These are phyloP conservation scores for Pammene aurita DNA, from an alignment of 2,888 invertebrate species.

Conservation along the genomic window DNA sequence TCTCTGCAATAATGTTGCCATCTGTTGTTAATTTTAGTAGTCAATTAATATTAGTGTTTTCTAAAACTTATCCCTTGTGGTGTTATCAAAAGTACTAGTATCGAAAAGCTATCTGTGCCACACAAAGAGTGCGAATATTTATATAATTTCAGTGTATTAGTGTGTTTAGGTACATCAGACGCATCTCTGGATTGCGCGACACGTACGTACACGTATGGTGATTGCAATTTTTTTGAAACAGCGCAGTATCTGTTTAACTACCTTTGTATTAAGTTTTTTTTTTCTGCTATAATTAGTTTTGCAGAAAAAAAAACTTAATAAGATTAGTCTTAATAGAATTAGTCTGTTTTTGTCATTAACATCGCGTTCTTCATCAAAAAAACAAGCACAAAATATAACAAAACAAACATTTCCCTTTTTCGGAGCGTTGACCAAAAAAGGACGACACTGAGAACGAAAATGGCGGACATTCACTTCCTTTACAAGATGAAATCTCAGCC, in stretches of 20 bases:
- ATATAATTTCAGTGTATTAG: too few relatives aligned
- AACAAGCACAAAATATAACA: constrained; percentile 12
- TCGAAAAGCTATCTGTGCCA: not conserved
- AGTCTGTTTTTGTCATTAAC: too few relatives aligned
- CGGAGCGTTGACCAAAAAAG: constrained; percentile 11
- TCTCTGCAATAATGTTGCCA: constrained; percentile 19
- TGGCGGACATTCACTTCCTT: constrained; percentile 29
- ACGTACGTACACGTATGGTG: too few relatives aligned
- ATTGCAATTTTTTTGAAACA: too few relatives aligned
- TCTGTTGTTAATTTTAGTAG: constrained; percentile 23
- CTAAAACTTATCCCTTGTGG: constrained; percentile 23
- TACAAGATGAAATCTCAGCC: constrained; percentile 29
- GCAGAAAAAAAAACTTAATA: too few relatives aligned
- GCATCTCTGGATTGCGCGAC: too few relatives aligned
- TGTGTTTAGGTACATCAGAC: too few relatives aligned
- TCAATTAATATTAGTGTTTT: constrained; percentile 25
- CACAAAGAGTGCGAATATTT: not conserved
- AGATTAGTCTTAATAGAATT: too few relatives aligned
- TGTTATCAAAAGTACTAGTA: not conserved
- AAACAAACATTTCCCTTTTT: constrained; percentile 16
- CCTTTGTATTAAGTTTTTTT: too few relatives aligned
- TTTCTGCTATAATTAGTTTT: too few relatives aligned
- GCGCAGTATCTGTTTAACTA: too few relatives aligned
- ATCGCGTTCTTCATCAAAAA: not conserved
- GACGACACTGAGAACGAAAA: constrained; percentile 24